Evolutionary conservation across 2,888 invertebrate genomes (phyloP).

Genomic region (Oxystoma pomonae): DNA sequence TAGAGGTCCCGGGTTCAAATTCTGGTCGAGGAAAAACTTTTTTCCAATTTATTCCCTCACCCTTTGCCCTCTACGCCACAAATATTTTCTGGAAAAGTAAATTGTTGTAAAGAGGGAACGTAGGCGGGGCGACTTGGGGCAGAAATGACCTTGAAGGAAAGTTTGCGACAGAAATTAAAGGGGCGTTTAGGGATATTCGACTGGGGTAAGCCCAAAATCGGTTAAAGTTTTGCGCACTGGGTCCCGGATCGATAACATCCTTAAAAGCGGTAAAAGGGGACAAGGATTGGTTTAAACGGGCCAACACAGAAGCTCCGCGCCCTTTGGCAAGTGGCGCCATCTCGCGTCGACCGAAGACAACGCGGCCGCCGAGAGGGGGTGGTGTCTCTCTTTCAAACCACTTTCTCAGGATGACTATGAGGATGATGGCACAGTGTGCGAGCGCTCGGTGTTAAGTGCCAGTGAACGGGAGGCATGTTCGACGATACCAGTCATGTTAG

Average conservation of each 20-base stretch:
- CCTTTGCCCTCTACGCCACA: too few relatives aligned
- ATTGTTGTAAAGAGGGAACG: not conserved
- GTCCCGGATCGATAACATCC: constrained; percentile 28
- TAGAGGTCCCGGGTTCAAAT: too few relatives aligned
- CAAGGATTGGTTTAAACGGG: constrained; percentile 3
- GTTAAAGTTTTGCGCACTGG: not conserved
- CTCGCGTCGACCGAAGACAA: constrained; percentile 11
- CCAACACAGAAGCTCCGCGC: constrained; percentile 13
- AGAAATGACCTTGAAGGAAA: not conserved
- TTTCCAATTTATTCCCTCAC: too few relatives aligned
- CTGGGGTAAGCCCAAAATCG: not conserved
- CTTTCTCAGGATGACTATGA: constrained; percentile 39
- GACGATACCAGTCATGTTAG: constrained; percentile 34
- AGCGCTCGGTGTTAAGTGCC: constrained; percentile 25
- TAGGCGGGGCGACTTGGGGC: not conserved
- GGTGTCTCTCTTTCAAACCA: constrained; percentile 38
- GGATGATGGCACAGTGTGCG: constrained; percentile 36
- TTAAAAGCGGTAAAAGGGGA: constrained; percentile 5
- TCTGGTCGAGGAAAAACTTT: too few relatives aligned
- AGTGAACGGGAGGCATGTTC: constrained; percentile 34
- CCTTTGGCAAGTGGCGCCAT: constrained; percentile 18
- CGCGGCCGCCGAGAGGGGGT: constrained; percentile 24
- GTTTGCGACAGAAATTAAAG: not conserved
- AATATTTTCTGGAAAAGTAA: too few relatives aligned
- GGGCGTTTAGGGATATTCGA: not conserved